These are phyloP conservation scores for Todus mexicanus DNA, from an alignment of 2,797 vertebrate species.

Conservation along the genomic window DNA sequence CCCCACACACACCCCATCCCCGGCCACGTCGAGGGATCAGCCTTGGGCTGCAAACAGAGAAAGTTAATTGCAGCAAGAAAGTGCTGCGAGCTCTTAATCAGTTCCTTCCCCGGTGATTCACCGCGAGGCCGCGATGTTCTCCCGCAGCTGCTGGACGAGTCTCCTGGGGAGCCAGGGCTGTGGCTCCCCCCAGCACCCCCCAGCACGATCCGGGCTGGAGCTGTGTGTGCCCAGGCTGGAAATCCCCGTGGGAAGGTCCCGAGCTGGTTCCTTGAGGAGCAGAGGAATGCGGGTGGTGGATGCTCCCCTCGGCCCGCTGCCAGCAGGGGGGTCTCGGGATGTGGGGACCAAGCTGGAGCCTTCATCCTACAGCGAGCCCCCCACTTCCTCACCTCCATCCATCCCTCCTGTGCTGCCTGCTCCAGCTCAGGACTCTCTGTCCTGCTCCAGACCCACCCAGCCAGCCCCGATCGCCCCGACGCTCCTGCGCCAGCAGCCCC, in stretches of 20 bases:
- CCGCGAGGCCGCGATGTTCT: not conserved
- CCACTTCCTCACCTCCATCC: not conserved
- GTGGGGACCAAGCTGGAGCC: not conserved
- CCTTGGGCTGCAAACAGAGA: not conserved
- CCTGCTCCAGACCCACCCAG: not conserved
- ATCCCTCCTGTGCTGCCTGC: not conserved
- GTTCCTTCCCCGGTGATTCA: slow-evolving; percentile 28
- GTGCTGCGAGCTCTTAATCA: not conserved
- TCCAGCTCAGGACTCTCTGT: not conserved
- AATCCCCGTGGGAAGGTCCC: slow-evolving; percentile 57
- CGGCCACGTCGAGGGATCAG: not conserved
- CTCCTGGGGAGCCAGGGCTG: not conserved
- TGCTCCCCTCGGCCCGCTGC: not conserved
- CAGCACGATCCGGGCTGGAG: not conserved
- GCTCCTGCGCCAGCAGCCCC: not conserved
- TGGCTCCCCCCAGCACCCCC: too few relatives aligned
- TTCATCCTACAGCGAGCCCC: not conserved
- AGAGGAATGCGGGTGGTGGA: not conserved
- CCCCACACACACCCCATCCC: too few relatives aligned
- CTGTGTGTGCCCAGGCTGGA: slow-evolving; percentile 41
- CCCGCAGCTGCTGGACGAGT: not conserved
- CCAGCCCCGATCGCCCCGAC: fast-evolving
- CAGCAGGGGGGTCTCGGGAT: not conserved
- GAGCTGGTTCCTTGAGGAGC: not conserved
- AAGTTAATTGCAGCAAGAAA: slow-evolving; percentile 36